Evolutionary conservation across 2,888 invertebrate genomes (phyloP).

Genomic region (Stenurella melanura): DNA sequence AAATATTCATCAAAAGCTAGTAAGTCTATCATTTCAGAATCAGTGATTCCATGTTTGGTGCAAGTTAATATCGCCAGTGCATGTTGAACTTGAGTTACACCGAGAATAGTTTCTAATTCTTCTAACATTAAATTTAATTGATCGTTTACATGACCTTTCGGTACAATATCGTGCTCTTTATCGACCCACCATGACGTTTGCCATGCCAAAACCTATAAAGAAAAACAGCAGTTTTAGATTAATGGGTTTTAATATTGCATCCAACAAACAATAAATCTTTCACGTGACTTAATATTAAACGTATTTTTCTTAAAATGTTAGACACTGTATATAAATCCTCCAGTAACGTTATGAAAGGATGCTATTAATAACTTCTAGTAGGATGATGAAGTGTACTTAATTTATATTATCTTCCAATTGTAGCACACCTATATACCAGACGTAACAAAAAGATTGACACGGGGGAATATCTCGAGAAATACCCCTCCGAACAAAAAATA

Average conservation of each 20-base stretch:
- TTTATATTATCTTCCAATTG: no score
- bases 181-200: slow-evolving; percentile 78
- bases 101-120: slow-evolving; percentile 81
- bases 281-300: not conserved
- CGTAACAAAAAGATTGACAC: no score
- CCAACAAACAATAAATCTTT: not conserved
- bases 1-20: slow-evolving; percentile 80
- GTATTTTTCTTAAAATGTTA: not conserved
- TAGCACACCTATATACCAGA: no score
- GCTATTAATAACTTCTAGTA: no score
- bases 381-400: no score
- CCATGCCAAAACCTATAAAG: slow-evolving; percentile 77
- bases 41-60: slow-evolving; percentile 85
- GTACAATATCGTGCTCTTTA: slow-evolving; percentile 75
- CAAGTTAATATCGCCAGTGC: slow-evolving; percentile 84
- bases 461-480: no score
- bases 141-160: slow-evolving; percentile 76
- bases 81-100: slow-evolving; percentile 79
- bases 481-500: no score
- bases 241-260: not conserved
- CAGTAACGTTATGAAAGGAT: no score
- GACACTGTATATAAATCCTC: no score
- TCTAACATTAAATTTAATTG: slow-evolving; percentile 82
- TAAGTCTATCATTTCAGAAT: slow-evolving; percentile 86
- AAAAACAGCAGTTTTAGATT: not conserved